Evolutionary conservation across 2,888 invertebrate species (phyloP).

Genomic region (Habroteleia sp.): DNA sequence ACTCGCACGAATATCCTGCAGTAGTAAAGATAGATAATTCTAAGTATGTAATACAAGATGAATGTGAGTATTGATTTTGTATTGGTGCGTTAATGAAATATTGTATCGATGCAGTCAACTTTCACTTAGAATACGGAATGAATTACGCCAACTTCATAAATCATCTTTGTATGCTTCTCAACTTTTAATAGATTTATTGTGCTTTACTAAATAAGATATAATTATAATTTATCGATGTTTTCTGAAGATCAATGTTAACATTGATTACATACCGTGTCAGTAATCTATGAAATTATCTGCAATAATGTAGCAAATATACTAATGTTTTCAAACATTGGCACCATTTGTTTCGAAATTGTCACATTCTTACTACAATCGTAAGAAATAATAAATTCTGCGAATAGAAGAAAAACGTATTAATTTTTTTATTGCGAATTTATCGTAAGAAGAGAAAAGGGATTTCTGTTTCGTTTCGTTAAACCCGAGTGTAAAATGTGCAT

Average conservation of each 20-base stretch:
- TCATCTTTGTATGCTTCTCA: constrained; percentile 40
- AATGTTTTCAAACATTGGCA: no score
- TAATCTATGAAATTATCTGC: constrained; percentile 4
- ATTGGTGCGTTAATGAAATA: constrained; percentile 63
- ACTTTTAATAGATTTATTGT: constrained; percentile 61
- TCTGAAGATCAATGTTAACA: constrained; percentile 39
- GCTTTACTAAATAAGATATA: constrained; percentile 52
- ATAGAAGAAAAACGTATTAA: no score
- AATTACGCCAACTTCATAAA: constrained; percentile 55
- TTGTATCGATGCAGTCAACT: constrained; percentile 63
- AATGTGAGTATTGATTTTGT: constrained; percentile 59
- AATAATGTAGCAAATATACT: no score
- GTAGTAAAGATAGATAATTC: constrained; percentile 58
- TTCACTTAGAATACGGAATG: constrained; percentile 62
- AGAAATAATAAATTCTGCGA: no score
- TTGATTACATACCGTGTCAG: constrained; percentile 11
- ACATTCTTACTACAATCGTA: no score
- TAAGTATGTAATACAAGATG: constrained; percentile 55
- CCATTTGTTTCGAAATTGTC: no score
- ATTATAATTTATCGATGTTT: constrained; percentile 57
- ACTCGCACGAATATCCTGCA: constrained; percentile 51
- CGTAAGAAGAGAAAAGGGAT: constrained; percentile 10
- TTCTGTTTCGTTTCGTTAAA: constrained; percentile 32
- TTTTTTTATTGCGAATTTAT: constrained; percentile 4
- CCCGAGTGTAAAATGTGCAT: constrained; percentile 15